Evolutionary conservation across 2,113 vertebrate genomes (phyloP).

Genomic region (Pelusios castaneus): DNA sequence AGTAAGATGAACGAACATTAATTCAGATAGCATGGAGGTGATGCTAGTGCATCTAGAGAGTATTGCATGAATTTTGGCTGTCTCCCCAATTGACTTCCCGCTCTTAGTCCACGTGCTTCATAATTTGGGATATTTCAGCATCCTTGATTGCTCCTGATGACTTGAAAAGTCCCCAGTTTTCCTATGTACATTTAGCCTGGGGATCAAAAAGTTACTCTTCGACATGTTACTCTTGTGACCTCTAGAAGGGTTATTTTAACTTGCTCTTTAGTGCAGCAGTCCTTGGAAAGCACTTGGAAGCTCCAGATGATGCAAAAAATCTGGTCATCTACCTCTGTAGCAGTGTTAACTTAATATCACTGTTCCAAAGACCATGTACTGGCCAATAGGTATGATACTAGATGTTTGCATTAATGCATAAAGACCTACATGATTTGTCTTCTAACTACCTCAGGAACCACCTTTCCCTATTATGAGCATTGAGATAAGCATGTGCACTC

Average conservation of each 20-base stretch:
- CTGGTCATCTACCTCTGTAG: background rate
- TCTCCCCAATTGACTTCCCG: background rate
- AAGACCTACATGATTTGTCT: background rate
- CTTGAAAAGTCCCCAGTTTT: background rate
- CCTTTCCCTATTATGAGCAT: background rate
- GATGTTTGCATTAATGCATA: background rate
- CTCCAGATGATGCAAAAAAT: background rate
- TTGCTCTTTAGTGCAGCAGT: background rate
- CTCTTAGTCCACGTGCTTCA: background rate
- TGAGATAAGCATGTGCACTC: background rate
- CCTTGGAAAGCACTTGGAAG: background rate
- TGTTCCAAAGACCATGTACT: background rate
- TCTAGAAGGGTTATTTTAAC: background rate
- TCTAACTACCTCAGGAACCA: background rate
- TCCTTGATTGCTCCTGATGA: background rate
- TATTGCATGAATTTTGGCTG: rapidly evolving
- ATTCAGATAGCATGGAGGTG: background rate
- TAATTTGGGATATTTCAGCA: background rate
- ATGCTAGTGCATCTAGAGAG: background rate
- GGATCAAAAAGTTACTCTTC: background rate
- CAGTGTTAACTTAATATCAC: background rate
- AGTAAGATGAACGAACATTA: background rate
- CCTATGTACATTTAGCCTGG: background rate
- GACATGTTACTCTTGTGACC: background rate
- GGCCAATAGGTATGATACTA: background rate